A percentile compares a stretch with the other conserved stretches of the same genome.
Conservation (phyloP, 2,888 invertebrate species). For the Cryptus viduatorius region DNA sequence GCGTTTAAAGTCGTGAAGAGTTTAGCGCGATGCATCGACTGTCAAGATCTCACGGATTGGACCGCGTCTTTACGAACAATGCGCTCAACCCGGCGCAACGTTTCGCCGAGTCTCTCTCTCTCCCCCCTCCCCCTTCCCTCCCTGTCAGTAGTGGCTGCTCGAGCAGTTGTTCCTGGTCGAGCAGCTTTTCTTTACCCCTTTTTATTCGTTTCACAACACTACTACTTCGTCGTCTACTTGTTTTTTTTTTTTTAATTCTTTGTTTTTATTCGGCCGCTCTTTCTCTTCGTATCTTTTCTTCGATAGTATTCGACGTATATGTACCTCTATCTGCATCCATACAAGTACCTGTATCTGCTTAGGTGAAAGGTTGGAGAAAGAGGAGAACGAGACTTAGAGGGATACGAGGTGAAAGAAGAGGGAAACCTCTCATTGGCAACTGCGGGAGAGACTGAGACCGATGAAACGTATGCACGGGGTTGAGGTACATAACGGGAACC, state of each 20-base stretch:
- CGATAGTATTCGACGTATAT: slow-evolving; percentile 27
- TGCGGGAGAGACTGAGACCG: slow-evolving; percentile 24
- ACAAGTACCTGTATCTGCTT: slow-evolving; percentile 19
- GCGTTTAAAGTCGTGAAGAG: slow-evolving; percentile 75
- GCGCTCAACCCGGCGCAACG: slow-evolving; percentile 38
- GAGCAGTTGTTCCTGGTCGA: slow-evolving; percentile 68
- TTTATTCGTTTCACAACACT: slow-evolving; percentile 39
- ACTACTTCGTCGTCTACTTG: slow-evolving; percentile 50
- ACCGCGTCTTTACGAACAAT: slow-evolving; percentile 50
- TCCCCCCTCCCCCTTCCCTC: not conserved
- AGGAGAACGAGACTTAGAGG: slow-evolving; percentile 64
- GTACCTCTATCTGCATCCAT: not conserved
- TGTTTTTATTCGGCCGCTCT: slow-evolving; percentile 35
- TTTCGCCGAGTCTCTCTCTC: slow-evolving; percentile 48
- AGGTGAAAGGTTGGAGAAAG: slow-evolving; percentile 60
- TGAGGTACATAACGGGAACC: slow-evolving; percentile 80
- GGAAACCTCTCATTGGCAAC: not conserved
- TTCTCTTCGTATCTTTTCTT: slow-evolving; percentile 45
- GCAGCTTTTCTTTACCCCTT: slow-evolving; percentile 54
- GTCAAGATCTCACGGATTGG: slow-evolving; percentile 73
- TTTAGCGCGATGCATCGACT: slow-evolving; percentile 71
- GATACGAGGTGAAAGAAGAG: slow-evolving; percentile 32
- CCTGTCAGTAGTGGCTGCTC: slow-evolving; percentile 61
- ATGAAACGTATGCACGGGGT: slow-evolving; percentile 66
- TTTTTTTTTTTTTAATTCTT: slow-evolving; percentile 29